Percentiles rank a stretch among this genome's conserved stretches.
Conservation (phyloP, 2,797 vertebrate species). For the Lithobates sylvaticus region DNA sequence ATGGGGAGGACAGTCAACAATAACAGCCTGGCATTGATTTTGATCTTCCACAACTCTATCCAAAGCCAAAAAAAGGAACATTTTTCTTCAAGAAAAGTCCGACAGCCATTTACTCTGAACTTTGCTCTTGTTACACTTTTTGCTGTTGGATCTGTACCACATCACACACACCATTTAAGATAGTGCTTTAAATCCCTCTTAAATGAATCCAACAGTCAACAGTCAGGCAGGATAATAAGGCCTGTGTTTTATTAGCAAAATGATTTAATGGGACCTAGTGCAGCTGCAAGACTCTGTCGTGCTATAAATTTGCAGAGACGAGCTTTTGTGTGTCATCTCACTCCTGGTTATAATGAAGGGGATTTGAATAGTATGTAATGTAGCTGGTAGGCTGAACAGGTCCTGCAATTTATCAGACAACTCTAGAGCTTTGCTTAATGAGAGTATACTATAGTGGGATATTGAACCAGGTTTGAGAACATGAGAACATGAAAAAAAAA, state of each 20-base stretch:
- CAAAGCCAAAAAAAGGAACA: too few relatives aligned
- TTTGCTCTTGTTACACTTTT: not conserved
- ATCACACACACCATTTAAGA: not conserved
- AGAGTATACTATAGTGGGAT: slow-evolving; percentile 52
- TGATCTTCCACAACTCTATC: too few relatives aligned
- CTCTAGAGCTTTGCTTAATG: slow-evolving; percentile 29
- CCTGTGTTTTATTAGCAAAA: slow-evolving; percentile 68
- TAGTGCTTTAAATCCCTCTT: slow-evolving; percentile 11
- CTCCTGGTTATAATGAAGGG: slow-evolving; percentile 70
- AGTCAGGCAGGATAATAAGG: slow-evolving; percentile 63
- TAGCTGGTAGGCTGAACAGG: slow-evolving; percentile 64
- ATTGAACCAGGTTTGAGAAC: slow-evolving; percentile 24
- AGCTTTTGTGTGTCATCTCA: slow-evolving; percentile 68
- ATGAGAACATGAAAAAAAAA: not conserved
- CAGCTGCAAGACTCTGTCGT: slow-evolving; percentile 66
- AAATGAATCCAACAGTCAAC: slow-evolving; percentile 41
- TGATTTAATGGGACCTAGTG: slow-evolving; percentile 69
- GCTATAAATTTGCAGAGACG: slow-evolving; percentile 68
- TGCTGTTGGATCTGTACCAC: not conserved
- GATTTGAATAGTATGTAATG: slow-evolving; percentile 70
- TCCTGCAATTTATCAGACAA: slow-evolving; percentile 67
- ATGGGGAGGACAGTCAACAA: too few relatives aligned
- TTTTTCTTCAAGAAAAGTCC: too few relatives aligned
- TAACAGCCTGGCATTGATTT: too few relatives aligned
- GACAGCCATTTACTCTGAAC: not conserved